A percentile compares a stretch with the other conserved stretches of the same genome.
phyloP scores from a whole-genome alignment of 37 sponge, comb jelly and placozoan species.

The Petrosia ficiformis region DNA sequence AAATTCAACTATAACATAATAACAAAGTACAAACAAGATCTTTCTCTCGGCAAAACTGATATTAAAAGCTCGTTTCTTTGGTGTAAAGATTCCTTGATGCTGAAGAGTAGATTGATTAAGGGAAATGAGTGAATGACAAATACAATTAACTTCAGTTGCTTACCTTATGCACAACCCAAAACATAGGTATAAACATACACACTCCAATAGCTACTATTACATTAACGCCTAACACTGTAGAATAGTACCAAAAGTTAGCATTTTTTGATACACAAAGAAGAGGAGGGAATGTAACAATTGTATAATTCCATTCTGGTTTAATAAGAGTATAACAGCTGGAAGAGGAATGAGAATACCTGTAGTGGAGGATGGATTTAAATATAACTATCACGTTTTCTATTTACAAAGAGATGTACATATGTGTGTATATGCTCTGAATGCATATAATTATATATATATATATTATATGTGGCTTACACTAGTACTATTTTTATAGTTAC shows the following conservation, averaged over 20 bases:
- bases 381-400: no score
- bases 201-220: not conserved
- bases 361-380: no score
- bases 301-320: no score
- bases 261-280: not conserved
- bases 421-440: no score
- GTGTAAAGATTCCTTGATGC: not conserved
- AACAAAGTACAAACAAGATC: not conserved
- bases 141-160: no score
- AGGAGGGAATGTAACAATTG: not conserved
- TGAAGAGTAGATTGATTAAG: not conserved
- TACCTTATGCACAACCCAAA: not conserved
- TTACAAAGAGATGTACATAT: no score
- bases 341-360: no score
- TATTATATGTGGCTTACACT: no score
- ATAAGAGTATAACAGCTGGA: no score
- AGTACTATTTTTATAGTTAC: no score
- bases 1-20: not conserved
- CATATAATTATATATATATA: no score
- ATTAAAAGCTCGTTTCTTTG: not conserved
- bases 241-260: not conserved
- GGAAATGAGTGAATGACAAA: not conserved
- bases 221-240: not conserved
- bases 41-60: not conserved
- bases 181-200: not conserved